Percentiles rank a stretch among this genome's conserved stretches.
Conservation (phyloP, 2,797 vertebrate species). For the Urocyon cinereoargenteus region DNA sequence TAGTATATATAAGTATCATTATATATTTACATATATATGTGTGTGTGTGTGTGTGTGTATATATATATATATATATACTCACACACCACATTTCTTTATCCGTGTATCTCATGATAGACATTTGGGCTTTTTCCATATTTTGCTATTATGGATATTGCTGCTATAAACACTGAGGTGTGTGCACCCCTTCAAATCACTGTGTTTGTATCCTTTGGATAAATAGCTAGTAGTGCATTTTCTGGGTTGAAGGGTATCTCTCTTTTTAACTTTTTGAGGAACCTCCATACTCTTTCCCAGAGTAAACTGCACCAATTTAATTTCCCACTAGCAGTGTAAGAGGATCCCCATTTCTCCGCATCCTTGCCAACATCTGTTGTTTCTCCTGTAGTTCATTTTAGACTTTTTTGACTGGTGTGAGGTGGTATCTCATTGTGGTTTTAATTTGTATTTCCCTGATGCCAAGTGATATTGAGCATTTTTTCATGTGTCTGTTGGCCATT, state of each 20-base stretch:
- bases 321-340: neutral
- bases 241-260: neutral
- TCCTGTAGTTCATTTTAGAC: neutral
- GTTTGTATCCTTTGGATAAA: neutral
- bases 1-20: no score
- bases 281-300: neutral
- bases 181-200: neutral
- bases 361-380: neutral
- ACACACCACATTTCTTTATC: neutral
- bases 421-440: neutral
- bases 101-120: neutral
- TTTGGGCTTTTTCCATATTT: neutral
- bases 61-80: no score
- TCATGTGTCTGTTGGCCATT: neutral
- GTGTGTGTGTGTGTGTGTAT: neutral
- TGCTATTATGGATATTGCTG: neutral
- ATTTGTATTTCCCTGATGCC: neutral
- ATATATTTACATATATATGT: neutral
- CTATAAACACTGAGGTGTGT: neutral
- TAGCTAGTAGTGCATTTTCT: neutral
- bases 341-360: neutral
- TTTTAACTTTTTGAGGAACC: neutral
- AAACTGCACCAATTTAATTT: neutral
- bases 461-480: neutral
- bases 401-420: neutral